Conservation (phyloP, 2,888 invertebrate genomes). For the Lithophane semibrunnea region DNA sequence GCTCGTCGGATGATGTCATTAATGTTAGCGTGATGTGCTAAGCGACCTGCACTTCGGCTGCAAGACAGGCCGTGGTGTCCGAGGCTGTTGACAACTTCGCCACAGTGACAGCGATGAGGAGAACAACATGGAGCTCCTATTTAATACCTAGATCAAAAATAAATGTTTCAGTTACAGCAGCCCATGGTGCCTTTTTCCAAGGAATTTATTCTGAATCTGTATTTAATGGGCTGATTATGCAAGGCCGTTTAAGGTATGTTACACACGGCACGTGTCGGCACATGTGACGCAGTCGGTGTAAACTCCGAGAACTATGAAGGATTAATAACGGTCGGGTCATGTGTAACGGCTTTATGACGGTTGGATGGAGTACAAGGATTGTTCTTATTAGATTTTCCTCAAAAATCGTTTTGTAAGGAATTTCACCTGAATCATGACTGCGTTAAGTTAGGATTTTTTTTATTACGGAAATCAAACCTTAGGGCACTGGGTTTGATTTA, state of each 20-base stretch:
- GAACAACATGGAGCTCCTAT: too few species aligned
- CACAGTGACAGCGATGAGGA: too few species aligned
- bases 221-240: slow-evolving; percentile 50
- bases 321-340: slow-evolving; percentile 14
- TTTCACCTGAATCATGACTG: neutral
- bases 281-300: slow-evolving; percentile 17
- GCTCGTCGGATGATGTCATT: too few species aligned
- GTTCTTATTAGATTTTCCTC: neutral
- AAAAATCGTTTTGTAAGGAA: neutral
- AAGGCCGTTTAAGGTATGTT: slow-evolving; percentile 15
- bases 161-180: neutral
- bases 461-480: neutral
- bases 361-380: neutral
- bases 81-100: too few species aligned
- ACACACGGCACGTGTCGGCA: slow-evolving; percentile 22
- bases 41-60: too few species aligned
- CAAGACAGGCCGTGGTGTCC: too few species aligned
- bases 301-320: neutral
- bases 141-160: too few species aligned
- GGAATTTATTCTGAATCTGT: slow-evolving; percentile 43
- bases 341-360: slow-evolving; percentile 21
- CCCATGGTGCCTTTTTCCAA: slow-evolving; percentile 16
- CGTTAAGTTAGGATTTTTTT: neutral
- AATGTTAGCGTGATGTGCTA: too few species aligned
- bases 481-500: too few species aligned